These are phyloP conservation scores for Drosophila tani DNA, from an alignment of 1,140 invertebrate genomes.

Conservation along the genomic window DNA sequence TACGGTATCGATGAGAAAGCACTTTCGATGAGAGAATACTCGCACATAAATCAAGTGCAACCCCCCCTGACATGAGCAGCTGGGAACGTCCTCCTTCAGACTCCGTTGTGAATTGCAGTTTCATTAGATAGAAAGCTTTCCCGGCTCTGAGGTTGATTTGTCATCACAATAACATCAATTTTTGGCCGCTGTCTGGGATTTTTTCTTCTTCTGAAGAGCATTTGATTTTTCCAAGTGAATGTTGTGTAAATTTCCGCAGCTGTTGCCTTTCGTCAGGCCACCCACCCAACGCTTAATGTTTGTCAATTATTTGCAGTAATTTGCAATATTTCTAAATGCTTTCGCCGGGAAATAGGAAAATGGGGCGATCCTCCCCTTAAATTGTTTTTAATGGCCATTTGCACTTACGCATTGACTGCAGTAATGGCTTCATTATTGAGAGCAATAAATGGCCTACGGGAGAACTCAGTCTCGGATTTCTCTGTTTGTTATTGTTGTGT, in stretches of 20 bases:
- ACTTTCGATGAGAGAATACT: slow-evolving; percentile 47
- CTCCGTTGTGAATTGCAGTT: slow-evolving; percentile 53
- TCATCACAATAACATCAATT: slow-evolving; percentile 56
- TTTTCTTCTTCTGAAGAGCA: slow-evolving; percentile 19
- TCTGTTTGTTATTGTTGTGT: slow-evolving; percentile 51
- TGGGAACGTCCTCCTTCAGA: slow-evolving; percentile 10
- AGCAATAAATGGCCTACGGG: slow-evolving; percentile 70
- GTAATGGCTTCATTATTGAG: slow-evolving; percentile 74
- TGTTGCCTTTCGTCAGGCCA: slow-evolving; percentile 28
- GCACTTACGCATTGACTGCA: slow-evolving; percentile 66
- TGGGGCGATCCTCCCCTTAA: slow-evolving; percentile 63
- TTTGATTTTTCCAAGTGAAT: slow-evolving; percentile 48
- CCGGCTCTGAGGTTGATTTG: slow-evolving; percentile 47
- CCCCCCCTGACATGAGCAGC: slow-evolving; percentile 37
- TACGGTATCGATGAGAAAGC: slow-evolving; percentile 68
- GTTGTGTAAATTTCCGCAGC: slow-evolving; percentile 57
- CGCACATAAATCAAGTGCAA: slow-evolving; percentile 74
- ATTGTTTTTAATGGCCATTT: slow-evolving; percentile 83
- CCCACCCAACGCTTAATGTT: slow-evolving; percentile 65
- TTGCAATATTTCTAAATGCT: slow-evolving; percentile 82
- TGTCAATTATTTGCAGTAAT: slow-evolving; percentile 83
- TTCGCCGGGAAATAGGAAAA: slow-evolving; percentile 37
- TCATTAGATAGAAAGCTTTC: slow-evolving; percentile 79
- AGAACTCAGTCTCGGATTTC: slow-evolving; percentile 26
- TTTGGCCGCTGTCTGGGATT: slow-evolving; percentile 41